Conservation (phyloP, 2,888 invertebrate species). For the Ophioninae sp. region DNA sequence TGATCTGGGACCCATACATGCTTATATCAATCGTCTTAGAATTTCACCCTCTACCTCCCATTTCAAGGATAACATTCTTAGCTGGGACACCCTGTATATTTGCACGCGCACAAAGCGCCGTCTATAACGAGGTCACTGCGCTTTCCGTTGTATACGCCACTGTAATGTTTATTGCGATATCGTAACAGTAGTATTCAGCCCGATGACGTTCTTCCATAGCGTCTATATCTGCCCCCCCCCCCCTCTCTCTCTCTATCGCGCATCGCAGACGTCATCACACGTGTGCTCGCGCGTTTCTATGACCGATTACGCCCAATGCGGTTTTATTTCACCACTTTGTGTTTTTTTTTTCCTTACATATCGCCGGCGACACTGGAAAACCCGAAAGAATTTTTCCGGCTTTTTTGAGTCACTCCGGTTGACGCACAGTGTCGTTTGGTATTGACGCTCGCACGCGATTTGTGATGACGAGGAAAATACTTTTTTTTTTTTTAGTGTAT, state of each 20-base stretch:
- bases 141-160: conserved; percentile 58
- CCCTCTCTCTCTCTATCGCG: conserved; percentile 11
- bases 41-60: too few species aligned
- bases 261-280: conserved; percentile 32
- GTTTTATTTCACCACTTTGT: conserved; percentile 9
- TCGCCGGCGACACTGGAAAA: not conserved
- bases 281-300: conserved; percentile 23
- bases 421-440: not conserved
- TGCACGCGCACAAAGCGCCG: conserved; percentile 23
- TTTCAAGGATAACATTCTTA: too few species aligned
- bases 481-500: too few species aligned
- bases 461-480: too few species aligned
- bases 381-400: conserved; percentile 5
- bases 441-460: too few species aligned
- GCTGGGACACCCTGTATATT: too few species aligned
- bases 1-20: too few species aligned
- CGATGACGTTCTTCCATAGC: conserved; percentile 52
- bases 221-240: too few species aligned
- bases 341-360: not conserved
- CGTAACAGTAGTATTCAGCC: conserved; percentile 53
- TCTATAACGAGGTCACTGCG: conserved; percentile 62
- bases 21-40: too few species aligned
- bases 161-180: conserved; percentile 61
- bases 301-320: conserved; percentile 8
- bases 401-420: not conserved